Percentiles rank a stretch among this genome's conserved stretches.
These are phyloP conservation scores for Ara ararauna DNA, from an alignment of 2,797 vertebrate genomes.

Conservation along the genomic window DNA sequence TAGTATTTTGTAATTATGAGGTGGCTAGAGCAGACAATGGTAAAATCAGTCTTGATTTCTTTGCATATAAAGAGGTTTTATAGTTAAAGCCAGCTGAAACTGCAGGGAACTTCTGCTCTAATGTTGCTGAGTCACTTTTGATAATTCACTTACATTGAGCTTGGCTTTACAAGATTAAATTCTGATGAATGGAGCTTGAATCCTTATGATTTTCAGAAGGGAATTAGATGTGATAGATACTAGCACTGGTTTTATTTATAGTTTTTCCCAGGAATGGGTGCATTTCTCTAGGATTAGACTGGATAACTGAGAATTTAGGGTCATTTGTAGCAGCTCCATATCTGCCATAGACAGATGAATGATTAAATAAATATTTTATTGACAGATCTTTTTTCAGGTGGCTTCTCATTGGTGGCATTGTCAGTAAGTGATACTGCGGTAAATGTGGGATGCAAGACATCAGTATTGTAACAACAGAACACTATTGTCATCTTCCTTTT, in stretches of 20 bases:
- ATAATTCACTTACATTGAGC: neutral
- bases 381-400: neutral
- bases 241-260: neutral
- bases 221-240: neutral
- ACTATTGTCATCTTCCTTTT: neutral
- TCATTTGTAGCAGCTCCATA: neutral
- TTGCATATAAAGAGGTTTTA: neutral
- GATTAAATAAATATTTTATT: neutral
- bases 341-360: neutral
- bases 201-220: neutral
- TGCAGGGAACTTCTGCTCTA: neutral
- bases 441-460: neutral
- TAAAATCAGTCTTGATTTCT: neutral
- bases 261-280: neutral
- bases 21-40: neutral
- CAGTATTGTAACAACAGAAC: neutral
- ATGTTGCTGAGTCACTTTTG: neutral
- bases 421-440: neutral
- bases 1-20: neutral
- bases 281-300: neutral
- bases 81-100: neutral
- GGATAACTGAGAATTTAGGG: neutral
- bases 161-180: neutral
- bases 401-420: neutral
- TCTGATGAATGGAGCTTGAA: neutral